These are phyloP conservation scores for Pogoniulus pusillus DNA, from an alignment of 2,797 vertebrate species.

Conservation along the genomic window DNA sequence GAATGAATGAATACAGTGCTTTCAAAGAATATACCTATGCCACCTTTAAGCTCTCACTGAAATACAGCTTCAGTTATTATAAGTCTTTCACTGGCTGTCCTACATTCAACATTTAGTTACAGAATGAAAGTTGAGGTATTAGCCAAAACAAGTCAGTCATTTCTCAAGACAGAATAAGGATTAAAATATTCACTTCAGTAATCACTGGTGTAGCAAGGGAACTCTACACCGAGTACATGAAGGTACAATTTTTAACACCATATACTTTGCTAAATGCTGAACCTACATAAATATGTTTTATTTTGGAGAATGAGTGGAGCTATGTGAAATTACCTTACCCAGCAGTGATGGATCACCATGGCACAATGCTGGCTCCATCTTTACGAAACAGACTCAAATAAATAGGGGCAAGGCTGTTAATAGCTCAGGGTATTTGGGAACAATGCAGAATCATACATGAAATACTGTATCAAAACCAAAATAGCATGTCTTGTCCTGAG, in stretches of 20 bases:
- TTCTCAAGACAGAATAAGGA: background rate
- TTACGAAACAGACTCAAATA: background rate
- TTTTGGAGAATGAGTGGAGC: background rate
- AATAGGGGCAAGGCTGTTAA: background rate
- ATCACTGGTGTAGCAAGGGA: background rate
- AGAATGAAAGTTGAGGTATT: background rate
- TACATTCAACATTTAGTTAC: background rate
- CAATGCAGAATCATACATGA: background rate
- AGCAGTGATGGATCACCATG: background rate
- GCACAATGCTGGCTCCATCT: background rate
- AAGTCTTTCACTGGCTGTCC: background rate
- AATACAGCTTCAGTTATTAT: background rate
- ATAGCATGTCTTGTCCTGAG: background rate
- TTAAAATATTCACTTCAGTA: background rate
- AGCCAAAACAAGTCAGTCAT: background rate
- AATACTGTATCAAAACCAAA: background rate
- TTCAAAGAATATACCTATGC: background rate
- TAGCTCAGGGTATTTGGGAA: background rate
- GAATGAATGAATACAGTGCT: background rate
- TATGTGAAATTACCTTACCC: background rate
- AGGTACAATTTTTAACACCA: background rate
- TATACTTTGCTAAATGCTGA: background rate
- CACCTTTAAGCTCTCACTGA: background rate
- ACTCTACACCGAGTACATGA: background rate
- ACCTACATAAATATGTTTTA: background rate